Conservation (phyloP, 37 sponge, comb jelly and placozoan genomes). For the Petrosia ficiformis region DNA sequence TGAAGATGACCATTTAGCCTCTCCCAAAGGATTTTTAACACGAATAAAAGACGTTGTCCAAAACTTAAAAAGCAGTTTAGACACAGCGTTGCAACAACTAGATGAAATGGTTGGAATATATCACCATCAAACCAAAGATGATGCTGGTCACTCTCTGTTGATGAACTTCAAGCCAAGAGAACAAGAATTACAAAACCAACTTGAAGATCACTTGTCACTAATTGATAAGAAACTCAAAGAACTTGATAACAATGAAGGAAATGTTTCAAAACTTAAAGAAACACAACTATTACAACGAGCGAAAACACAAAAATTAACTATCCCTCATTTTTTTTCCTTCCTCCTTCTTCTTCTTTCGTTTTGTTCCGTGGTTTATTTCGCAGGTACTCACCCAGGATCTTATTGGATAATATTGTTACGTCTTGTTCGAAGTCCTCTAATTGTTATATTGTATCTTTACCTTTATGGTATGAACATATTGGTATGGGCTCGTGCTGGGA, state of each 20-base stretch:
- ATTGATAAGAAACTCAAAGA: not conserved
- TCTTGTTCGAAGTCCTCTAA: conserved; percentile 61
- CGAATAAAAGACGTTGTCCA: not conserved
- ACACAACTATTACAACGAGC: not conserved
- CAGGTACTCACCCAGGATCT: not conserved
- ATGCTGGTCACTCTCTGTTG: not conserved
- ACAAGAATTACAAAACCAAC: not conserved
- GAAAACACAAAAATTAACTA: not conserved
- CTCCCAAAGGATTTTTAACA: not conserved
- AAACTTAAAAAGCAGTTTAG: not conserved
- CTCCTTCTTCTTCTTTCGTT: not conserved
- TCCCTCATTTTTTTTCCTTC: not conserved
- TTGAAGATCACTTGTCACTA: not conserved
- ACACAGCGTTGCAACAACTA: not conserved
- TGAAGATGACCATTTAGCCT: not conserved
- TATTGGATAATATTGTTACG: conserved; percentile 45
- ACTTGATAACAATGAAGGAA: not conserved
- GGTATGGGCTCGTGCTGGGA: conserved; percentile 39
- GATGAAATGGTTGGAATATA: not conserved
- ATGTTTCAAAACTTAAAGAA: not conserved
- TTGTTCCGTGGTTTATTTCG: not conserved
- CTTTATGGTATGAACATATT: conserved; percentile 66
- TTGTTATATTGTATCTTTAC: conserved; percentile 58
- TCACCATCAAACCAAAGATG: not conserved
- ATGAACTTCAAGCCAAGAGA: not conserved